These are phyloP conservation scores for Abramis brama DNA, from an alignment of 2,113 vertebrate species.

Conservation along the genomic window DNA sequence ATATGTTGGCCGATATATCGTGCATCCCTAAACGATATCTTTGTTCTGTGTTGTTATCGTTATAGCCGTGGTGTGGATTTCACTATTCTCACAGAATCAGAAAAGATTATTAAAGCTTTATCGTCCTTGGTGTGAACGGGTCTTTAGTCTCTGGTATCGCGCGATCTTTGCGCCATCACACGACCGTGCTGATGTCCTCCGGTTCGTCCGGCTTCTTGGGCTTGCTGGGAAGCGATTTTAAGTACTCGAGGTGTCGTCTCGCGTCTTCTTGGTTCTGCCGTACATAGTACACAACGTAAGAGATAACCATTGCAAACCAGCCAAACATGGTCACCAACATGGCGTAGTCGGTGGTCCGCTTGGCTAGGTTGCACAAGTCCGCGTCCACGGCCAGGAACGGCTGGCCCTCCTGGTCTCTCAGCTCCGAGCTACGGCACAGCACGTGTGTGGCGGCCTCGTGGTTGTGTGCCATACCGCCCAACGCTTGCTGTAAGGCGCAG, in stretches of 20 bases:
- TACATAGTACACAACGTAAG: conserved; percentile 97
- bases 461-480: conserved; percentile 94
- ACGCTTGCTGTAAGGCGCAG: conserved; percentile 94
- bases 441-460: conserved; percentile 89
- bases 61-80: background rate
- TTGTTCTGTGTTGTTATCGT: too few species aligned
- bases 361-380: conserved; percentile 95
- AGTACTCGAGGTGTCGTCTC: conserved; percentile 96
- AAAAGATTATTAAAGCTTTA: background rate
- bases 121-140: background rate
- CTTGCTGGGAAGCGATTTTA: conserved; percentile 98
- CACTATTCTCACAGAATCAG: too few species aligned
- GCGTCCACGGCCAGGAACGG: conserved; percentile 90
- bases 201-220: conserved; percentile 96
- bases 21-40: too few species aligned
- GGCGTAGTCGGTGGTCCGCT: conserved; percentile 96
- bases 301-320: conserved; percentile 99
- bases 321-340: conserved; percentile 99
- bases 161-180: conserved; percentile 72
- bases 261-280: conserved; percentile 98
- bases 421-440: conserved; percentile 92
- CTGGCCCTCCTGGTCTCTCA: conserved; percentile 88
- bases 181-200: conserved; percentile 96
- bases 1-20: too few species aligned
- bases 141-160: background rate